Conservation (phyloP, 1,140 invertebrate species). For the Stegodyphus mimosarum region DNA sequence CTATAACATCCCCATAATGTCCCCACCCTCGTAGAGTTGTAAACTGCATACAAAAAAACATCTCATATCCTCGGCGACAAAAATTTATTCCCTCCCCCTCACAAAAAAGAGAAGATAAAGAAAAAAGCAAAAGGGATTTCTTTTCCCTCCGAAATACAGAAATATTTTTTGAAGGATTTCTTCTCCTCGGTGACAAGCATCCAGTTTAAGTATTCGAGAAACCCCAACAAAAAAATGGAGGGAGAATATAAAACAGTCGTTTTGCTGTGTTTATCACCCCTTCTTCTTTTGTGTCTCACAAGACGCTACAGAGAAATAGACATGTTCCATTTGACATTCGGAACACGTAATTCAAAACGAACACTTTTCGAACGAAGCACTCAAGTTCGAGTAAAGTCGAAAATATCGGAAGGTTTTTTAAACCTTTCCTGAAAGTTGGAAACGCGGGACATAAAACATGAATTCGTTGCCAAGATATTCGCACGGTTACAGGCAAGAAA, state of each 20-base stretch:
- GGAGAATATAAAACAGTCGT: constrained; percentile 29
- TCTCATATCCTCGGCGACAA: neutral
- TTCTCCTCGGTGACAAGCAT: neutral
- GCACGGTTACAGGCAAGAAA: no score
- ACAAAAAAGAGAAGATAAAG: neutral
- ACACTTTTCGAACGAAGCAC: no score
- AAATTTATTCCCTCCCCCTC: neutral
- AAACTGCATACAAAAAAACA: constrained; percentile 53
- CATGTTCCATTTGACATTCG: no score
- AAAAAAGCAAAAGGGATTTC: neutral
- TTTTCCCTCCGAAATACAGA: neutral
- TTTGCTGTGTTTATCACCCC: neutral
- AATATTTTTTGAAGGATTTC: neutral
- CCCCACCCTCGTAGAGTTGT: constrained; percentile 16
- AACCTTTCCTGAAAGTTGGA: no score
- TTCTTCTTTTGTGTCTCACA: no score
- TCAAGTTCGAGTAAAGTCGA: no score
- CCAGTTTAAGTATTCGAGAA: constrained; percentile 28
- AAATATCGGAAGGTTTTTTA: no score
- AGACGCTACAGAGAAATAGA: no score
- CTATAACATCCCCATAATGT: neutral
- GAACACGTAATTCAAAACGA: neutral
- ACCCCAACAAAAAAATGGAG: neutral
- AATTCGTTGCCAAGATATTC: no score
- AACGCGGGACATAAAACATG: no score